Percentiles rank a stretch among this genome's conserved stretches.
Conservation (phyloP, 30 jellyfish, hydroid and myxozoan species). For the Haliclystus octoradiatus region DNA sequence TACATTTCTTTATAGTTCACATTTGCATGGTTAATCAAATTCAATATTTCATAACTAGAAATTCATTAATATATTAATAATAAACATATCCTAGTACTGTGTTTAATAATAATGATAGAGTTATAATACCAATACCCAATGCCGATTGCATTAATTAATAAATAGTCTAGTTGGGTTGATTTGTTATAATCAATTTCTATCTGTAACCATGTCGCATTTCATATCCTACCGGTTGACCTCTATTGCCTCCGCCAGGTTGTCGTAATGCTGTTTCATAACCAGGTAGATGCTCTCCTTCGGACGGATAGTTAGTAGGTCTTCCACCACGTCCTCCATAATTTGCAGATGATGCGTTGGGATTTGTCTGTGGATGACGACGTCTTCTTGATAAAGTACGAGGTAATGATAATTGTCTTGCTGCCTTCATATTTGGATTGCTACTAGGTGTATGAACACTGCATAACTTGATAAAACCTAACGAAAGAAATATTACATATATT, state of each 20-base stretch:
- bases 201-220: neutral
- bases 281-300: constrained; percentile 40
- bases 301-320: too few species aligned
- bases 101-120: too few species aligned
- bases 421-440: constrained; percentile 75
- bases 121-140: too few species aligned
- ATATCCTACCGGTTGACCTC: neutral
- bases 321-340: constrained; percentile 30
- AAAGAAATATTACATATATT: neutral
- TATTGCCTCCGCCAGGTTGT: neutral
- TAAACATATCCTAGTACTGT: too few species aligned
- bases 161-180: too few species aligned
- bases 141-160: too few species aligned
- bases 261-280: constrained; percentile 69
- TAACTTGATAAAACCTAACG: constrained; percentile 69
- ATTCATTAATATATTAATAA: too few species aligned
- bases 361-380: constrained; percentile 17
- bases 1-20: too few species aligned
- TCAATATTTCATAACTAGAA: too few species aligned
- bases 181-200: too few species aligned
- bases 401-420: constrained; percentile 76
- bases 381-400: constrained; percentile 71
- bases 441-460: constrained; percentile 99
- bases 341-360: constrained; percentile 24
- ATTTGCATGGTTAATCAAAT: too few species aligned